Percentiles rank a stretch among this genome's conserved stretches.
Evolutionary conservation across 1,140 invertebrate species (phyloP).

Genomic region (Saxidomus purpurata): DNA sequence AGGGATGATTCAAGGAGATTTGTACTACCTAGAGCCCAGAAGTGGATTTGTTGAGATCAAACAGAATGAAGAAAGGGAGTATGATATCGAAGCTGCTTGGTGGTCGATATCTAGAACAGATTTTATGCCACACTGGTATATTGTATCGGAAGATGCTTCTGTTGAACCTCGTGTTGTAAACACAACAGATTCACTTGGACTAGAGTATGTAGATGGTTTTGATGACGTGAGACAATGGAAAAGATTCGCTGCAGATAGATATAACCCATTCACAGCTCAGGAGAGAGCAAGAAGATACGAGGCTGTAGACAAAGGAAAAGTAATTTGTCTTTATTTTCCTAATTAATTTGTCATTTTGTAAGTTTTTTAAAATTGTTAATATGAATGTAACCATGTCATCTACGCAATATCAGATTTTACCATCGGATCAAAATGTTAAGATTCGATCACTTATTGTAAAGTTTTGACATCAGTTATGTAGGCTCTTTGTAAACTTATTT

Average conservation of each 20-base stretch:
- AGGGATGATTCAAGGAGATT: slow-evolving; percentile 55
- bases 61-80: background rate
- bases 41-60: slow-evolving; percentile 8
- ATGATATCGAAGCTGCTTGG: background rate
- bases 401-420: too few species aligned
- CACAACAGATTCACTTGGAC: background rate
- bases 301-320: background rate
- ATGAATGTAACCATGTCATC: too few species aligned
- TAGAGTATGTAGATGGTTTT: slow-evolving; percentile 38
- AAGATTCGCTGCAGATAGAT: slow-evolving; percentile 31
- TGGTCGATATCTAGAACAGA: slow-evolving; percentile 48
- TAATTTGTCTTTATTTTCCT: background rate
- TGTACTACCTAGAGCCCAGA: slow-evolving; percentile 47
- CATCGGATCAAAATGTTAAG: too few species aligned
- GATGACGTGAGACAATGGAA: slow-evolving; percentile 55
- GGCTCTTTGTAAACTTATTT: too few species aligned
- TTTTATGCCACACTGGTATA: slow-evolving; percentile 57
- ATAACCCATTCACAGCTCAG: slow-evolving; percentile 49
- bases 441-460: too few species aligned
- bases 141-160: background rate
- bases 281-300: slow-evolving; percentile 2
- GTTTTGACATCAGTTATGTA: too few species aligned
- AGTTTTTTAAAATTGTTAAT: too few species aligned
- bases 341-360: too few species aligned
- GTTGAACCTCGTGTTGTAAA: slow-evolving; percentile 40